Evolutionary conservation across 1,140 invertebrate genomes (phyloP).

Genomic region (Venturia canescens): DNA sequence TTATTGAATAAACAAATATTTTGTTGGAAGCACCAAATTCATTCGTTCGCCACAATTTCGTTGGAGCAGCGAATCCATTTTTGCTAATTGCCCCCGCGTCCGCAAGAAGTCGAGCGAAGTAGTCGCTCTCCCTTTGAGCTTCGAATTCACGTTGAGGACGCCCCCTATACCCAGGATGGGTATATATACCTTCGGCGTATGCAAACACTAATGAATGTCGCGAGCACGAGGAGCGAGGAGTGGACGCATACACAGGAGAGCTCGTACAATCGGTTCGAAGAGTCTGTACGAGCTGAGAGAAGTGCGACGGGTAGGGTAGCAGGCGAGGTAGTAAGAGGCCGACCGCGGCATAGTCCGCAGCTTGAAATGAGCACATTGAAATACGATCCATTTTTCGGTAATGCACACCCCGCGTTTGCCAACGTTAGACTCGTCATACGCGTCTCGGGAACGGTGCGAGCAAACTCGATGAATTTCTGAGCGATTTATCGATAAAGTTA

Average conservation of each 20-base stretch:
- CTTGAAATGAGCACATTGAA: slow-evolving; percentile 46
- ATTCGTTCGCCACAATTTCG: too few relatives aligned
- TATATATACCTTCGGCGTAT: neutral
- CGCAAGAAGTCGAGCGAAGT: too few relatives aligned
- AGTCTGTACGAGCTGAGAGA: neutral
- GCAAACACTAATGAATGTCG: slow-evolving; percentile 12
- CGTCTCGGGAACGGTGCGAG: slow-evolving; percentile 1
- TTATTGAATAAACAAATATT: too few relatives aligned
- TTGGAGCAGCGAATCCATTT: too few relatives aligned
- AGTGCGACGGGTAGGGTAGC: neutral
- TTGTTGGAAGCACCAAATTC: too few relatives aligned
- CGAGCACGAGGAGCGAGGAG: neutral
- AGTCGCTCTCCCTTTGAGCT: too few relatives aligned
- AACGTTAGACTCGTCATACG: slow-evolving; percentile 13
- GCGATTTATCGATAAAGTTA: too few relatives aligned
- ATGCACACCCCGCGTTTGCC: slow-evolving; percentile 41
- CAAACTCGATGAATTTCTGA: too few relatives aligned
- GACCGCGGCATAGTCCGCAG: slow-evolving; percentile 32
- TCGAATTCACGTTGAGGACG: too few relatives aligned
- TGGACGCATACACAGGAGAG: neutral
- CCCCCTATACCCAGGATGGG: too few relatives aligned
- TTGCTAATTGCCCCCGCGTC: too few relatives aligned
- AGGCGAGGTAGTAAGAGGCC: slow-evolving; percentile 34
- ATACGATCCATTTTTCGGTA: slow-evolving; percentile 51
- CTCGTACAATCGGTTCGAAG: neutral